phyloP scores from a whole-genome alignment of 2,888 invertebrate species.

The Epinotia demarniana region DNA sequence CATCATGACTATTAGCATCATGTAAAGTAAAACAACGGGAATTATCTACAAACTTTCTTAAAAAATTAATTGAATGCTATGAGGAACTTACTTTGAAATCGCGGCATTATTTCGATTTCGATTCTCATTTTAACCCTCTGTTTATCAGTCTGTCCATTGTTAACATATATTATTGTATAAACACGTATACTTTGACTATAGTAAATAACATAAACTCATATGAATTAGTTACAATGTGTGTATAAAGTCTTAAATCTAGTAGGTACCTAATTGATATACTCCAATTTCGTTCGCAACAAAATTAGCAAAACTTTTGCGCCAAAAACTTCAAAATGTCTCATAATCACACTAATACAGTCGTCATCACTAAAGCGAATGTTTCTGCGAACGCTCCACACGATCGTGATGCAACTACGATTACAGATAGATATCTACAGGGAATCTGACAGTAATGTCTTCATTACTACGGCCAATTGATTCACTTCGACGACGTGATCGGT shows the following conservation, averaged over 20 bases:
- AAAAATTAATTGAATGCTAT: no score
- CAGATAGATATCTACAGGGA: slow-evolving; percentile 63
- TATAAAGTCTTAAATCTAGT: no score
- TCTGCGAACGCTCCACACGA: slow-evolving; percentile 58
- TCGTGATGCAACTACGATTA: slow-evolving; percentile 67
- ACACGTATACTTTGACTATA: neutral
- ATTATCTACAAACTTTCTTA: no score
- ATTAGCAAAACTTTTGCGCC: no score
- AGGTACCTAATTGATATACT: no score
- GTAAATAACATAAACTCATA: neutral
- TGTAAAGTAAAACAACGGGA: no score
- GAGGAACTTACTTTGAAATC: no score
- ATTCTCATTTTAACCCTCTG: no score
- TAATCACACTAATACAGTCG: neutral
- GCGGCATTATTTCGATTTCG: neutral
- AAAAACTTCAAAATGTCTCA: neutral
- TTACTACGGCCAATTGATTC: slow-evolving; percentile 75
- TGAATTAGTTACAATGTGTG: neutral
- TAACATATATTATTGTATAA: no score
- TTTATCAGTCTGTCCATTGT: no score
- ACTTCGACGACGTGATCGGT: slow-evolving; percentile 40
- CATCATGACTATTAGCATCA: no score
- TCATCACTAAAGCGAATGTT: slow-evolving; percentile 37
- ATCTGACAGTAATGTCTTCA: slow-evolving; percentile 76
- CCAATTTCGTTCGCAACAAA: no score